A percentile compares a stretch with the other conserved stretches of the same genome.
Conservation (phyloP, 2,113 vertebrate genomes). For the Pantherophis guttatus region DNA sequence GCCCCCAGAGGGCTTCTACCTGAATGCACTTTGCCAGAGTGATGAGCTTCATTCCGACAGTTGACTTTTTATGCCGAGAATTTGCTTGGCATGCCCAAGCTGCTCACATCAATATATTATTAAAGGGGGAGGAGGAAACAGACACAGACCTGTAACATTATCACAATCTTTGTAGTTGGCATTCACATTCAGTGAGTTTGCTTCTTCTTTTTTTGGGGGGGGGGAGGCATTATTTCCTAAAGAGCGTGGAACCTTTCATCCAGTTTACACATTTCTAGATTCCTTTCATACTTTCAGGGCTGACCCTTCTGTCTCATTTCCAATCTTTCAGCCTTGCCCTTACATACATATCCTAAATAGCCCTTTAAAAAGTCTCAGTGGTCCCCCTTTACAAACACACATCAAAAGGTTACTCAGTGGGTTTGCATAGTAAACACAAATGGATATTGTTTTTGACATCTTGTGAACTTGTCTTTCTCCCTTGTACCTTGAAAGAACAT, state of each 20-base stretch:
- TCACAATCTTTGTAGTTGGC: background rate
- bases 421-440: conserved; percentile 79
- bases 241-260: background rate
- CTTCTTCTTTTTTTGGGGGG: background rate
- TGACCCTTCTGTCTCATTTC: background rate
- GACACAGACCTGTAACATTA: background rate
- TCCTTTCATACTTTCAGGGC: conserved; percentile 7
- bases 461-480: conserved; percentile 82
- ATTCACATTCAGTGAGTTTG: background rate
- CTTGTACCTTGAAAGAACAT: conserved; percentile 77
- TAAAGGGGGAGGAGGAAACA: conserved; percentile 60
- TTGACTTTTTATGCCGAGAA: conserved; percentile 81
- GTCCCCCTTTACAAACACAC: conserved; percentile 68
- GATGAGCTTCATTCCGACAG: conserved; percentile 80
- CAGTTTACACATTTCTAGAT: background rate
- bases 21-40: conserved; percentile 70
- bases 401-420: conserved; percentile 67
- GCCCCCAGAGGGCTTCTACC: conserved; percentile 69
- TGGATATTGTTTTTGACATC: conserved; percentile 85
- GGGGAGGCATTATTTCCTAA: background rate
- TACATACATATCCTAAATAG: conserved; percentile 22
- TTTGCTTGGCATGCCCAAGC: conserved; percentile 79
- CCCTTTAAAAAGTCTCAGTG: conserved; percentile 61
- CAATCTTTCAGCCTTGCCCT: background rate
- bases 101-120: conserved; percentile 75